Percentiles rank a stretch among this genome's conserved stretches.
phyloP scores from a whole-genome alignment of 2,797 vertebrate species.

The Epinephelus malabaricus region DNA sequence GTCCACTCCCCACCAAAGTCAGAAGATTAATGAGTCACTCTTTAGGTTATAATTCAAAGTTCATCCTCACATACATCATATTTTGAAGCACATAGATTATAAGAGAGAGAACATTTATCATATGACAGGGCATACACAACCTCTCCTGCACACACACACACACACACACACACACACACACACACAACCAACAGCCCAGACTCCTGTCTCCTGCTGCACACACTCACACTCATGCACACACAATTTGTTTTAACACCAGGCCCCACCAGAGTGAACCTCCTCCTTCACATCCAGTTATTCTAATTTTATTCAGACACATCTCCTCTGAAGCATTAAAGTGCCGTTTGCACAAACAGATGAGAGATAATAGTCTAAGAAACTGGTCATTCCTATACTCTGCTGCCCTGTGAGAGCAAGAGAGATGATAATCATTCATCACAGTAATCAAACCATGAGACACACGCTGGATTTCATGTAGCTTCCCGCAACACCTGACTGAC shows the following conservation, averaged over 20 bases:
- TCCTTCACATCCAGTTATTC: slow-evolving; percentile 80
- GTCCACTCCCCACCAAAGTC: slow-evolving; percentile 86
- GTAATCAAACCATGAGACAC: slow-evolving; percentile 74
- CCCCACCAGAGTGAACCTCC: slow-evolving; percentile 71
- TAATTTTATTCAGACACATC: slow-evolving; percentile 80
- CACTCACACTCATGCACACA: slow-evolving; percentile 46
- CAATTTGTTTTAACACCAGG: slow-evolving; percentile 66
- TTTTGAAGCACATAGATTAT: slow-evolving; percentile 93
- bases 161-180: slow-evolving; percentile 23
- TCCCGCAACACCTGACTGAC: slow-evolving; percentile 32
- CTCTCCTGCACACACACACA: slow-evolving; percentile 73
- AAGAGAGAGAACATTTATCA: slow-evolving; percentile 91
- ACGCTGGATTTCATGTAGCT: slow-evolving; percentile 32
- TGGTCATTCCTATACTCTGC: slow-evolving; percentile 71
- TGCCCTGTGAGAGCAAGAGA: slow-evolving; percentile 68
- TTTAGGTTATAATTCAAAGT: slow-evolving; percentile 93
- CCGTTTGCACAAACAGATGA: slow-evolving; percentile 79
- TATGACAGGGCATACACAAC: slow-evolving; percentile 85
- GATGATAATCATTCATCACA: slow-evolving; percentile 80
- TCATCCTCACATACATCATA: slow-evolving; percentile 93
- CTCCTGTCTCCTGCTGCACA: slow-evolving; percentile 19
- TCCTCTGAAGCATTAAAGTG: slow-evolving; percentile 82
- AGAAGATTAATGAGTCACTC: slow-evolving; percentile 91
- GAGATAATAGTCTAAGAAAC: slow-evolving; percentile 80
- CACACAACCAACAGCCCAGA: slow-evolving; percentile 25